Conservation (phyloP, 2,113 vertebrate species). For the Corydoras sp. region DNA sequence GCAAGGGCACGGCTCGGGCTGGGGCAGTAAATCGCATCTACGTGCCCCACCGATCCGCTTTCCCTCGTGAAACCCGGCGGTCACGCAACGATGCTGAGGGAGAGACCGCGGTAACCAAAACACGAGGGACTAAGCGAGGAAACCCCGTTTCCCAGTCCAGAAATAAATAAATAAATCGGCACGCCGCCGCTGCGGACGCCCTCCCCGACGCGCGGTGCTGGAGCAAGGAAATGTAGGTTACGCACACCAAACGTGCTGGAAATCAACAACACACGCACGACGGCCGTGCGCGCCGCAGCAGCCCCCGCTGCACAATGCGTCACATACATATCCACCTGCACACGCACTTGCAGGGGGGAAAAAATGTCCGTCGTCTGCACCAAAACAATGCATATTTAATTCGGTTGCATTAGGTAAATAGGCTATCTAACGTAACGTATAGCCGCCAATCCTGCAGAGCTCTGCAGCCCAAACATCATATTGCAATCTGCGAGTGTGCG, state of each 20-base stretch:
- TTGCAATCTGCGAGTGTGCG: too few relatives aligned
- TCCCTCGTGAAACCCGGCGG: constrained; percentile 29
- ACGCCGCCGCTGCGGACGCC: constrained; percentile 50
- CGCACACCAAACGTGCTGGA: constrained; percentile 62
- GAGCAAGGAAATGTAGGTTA: constrained; percentile 65
- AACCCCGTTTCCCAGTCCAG: constrained; percentile 47
- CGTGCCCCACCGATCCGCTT: constrained; percentile 12
- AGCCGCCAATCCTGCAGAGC: too few relatives aligned
- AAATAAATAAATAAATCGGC: not conserved
- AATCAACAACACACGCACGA: constrained; percentile 61
- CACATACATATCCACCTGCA: not conserved
- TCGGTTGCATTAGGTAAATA: too few relatives aligned
- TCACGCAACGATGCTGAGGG: constrained; percentile 31
- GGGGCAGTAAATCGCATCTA: constrained; percentile 7
- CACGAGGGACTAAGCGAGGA: constrained; percentile 49
- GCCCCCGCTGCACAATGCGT: not conserved
- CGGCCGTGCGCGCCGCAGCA: constrained; percentile 53
- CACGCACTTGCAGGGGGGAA: too few relatives aligned
- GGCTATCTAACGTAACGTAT: too few relatives aligned
- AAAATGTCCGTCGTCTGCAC: too few relatives aligned
- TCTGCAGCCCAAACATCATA: too few relatives aligned
- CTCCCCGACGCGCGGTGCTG: constrained; percentile 52
- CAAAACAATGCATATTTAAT: too few relatives aligned
- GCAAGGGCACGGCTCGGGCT: constrained; percentile 18
- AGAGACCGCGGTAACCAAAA: constrained; percentile 51